Conservation (phyloP, 1,140 invertebrate genomes). For the Pissodes strobi region DNA sequence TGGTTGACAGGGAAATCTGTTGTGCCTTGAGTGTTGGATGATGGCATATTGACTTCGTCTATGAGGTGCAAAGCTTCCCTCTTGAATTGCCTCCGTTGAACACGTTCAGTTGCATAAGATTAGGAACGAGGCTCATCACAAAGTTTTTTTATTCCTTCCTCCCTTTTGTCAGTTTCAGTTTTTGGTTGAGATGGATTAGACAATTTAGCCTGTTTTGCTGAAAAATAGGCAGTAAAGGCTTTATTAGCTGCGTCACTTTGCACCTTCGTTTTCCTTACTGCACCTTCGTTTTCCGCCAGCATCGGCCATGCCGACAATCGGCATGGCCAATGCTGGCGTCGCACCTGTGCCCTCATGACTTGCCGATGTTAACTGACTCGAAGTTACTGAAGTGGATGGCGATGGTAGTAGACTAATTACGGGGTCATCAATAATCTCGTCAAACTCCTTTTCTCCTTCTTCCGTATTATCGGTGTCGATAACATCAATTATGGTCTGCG, state of each 20-base stretch:
- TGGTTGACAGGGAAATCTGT: not conserved
- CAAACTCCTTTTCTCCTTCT: not conserved
- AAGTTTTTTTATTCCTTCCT: slow-evolving; percentile 10
- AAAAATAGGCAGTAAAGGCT: not conserved
- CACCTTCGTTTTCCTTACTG: not conserved
- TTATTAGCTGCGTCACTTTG: not conserved
- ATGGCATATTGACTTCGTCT: no score
- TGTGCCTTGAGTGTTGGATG: not conserved
- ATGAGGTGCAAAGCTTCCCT: not conserved
- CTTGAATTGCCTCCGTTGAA: not conserved
- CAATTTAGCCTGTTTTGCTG: slow-evolving; percentile 8
- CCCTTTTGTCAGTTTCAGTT: not conserved
- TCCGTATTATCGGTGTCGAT: not conserved
- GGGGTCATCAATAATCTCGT: no score
- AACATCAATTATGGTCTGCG: not conserved
- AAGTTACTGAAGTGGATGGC: not conserved
- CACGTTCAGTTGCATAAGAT: not conserved
- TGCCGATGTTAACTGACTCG: no score
- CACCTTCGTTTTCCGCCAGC: not conserved
- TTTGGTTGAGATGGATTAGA: not conserved
- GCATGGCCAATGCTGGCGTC: not conserved
- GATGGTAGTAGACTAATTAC: no score
- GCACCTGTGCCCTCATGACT: not conserved
- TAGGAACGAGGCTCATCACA: not conserved
- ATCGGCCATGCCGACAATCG: slow-evolving; percentile 4